Conservation (phyloP, 2,797 vertebrate species). For the Lophura swinhoii region DNA sequence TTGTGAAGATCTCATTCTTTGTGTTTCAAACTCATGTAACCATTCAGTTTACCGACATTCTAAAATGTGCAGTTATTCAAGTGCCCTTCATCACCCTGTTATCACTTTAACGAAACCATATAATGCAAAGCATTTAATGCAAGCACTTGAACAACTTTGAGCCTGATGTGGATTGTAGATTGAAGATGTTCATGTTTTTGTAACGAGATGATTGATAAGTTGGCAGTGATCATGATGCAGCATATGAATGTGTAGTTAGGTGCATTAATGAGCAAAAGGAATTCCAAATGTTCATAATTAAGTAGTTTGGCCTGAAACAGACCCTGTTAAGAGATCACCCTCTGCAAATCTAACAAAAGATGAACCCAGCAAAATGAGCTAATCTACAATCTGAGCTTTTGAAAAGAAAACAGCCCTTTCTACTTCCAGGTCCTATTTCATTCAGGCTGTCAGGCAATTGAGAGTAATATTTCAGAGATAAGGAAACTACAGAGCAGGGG, state of each 20-base stretch:
- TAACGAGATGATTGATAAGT: not conserved
- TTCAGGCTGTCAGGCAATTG: constrained; percentile 2
- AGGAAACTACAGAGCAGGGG: constrained; percentile 4
- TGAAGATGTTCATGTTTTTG: not conserved
- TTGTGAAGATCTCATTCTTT: not conserved
- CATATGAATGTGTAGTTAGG: not conserved
- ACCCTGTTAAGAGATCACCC: not conserved
- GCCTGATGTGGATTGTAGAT: not conserved
- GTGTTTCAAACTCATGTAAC: not conserved
- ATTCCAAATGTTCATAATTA: not conserved
- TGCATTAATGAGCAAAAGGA: not conserved
- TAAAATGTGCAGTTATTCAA: not conserved
- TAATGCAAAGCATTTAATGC: not conserved
- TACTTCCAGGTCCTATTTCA: constrained; percentile 1
- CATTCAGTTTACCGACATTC: not conserved
- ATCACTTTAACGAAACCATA: not conserved
- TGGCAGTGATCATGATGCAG: rapidly evolving
- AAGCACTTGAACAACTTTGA: not conserved
- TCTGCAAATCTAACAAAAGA: not conserved
- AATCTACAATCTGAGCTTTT: not conserved
- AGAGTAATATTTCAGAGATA: constrained; percentile 1
- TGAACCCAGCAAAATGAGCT: not conserved
- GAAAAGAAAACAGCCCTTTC: constrained; percentile 8
- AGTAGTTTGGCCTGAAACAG: not conserved
- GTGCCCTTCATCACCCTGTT: not conserved